These are phyloP conservation scores for Morinoia aosen DNA, from an alignment of 2,888 invertebrate species.

Conservation along the genomic window DNA sequence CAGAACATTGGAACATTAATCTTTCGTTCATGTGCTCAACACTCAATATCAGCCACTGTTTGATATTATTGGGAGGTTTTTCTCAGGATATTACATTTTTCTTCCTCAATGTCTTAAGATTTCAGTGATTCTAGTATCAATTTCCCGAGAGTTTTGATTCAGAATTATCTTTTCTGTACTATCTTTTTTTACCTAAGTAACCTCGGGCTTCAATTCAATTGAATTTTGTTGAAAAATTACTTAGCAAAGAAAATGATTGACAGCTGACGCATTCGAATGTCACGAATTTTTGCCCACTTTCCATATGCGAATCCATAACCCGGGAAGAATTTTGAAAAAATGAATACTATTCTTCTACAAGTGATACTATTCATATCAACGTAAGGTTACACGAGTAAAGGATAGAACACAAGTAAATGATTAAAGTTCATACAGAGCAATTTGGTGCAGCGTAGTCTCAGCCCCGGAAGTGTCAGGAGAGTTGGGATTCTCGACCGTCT, in stretches of 20 bases:
- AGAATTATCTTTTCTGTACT: neutral
- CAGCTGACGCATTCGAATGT: neutral
- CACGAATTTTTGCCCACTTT: neutral
- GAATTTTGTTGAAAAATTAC: neutral
- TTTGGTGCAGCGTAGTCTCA: constrained; percentile 46
- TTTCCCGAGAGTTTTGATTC: neutral
- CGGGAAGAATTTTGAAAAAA: neutral
- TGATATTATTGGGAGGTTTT: neutral
- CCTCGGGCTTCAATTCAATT: neutral
- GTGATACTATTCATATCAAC: neutral
- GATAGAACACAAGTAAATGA: neutral
- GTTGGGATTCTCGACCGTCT: neutral
- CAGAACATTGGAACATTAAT: neutral
- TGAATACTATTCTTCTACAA: neutral
- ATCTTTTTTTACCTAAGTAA: neutral
- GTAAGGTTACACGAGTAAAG: neutral
- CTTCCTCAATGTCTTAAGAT: neutral
- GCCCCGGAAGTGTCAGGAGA: neutral
- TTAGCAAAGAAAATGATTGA: neutral
- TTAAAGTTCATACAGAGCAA: constrained; percentile 55
- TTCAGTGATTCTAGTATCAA: neutral
- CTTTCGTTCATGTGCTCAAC: neutral
- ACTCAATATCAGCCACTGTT: neutral
- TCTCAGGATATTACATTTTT: neutral
- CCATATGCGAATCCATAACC: neutral